phyloP scores from a whole-genome alignment of 2,888 invertebrate genomes.

The Doris montereyensis region DNA sequence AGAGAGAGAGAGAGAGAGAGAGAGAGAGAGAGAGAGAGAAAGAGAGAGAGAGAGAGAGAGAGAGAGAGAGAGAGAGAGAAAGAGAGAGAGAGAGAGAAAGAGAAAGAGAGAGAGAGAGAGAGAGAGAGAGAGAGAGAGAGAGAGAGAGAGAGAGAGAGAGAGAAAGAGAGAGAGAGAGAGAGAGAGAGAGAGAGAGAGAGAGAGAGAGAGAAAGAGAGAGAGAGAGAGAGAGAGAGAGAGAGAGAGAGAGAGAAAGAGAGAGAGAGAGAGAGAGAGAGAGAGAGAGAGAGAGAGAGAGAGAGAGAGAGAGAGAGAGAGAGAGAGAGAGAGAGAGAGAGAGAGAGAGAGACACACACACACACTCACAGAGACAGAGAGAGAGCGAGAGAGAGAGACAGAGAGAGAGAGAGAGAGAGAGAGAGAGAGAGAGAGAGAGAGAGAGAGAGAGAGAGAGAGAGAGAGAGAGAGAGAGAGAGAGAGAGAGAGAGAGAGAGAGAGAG shows the following conservation, averaged over 20 bases:
- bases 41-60: too few relatives aligned
- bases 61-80: neutral
- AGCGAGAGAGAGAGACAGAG: slow-evolving; percentile 10
- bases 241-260: neutral
- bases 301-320: neutral
- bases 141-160: neutral
- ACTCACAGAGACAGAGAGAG: neutral
- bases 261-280: slow-evolving; percentile 11
- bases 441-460: neutral
- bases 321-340: neutral
- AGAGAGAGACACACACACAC: neutral
- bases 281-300: neutral
- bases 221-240: neutral
- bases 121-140: neutral
- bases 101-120: neutral
- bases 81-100: neutral
- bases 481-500: neutral
- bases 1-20: too few relatives aligned
- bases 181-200: neutral
- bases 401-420: too few relatives aligned
- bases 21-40: too few relatives aligned
- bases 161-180: neutral
- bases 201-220: neutral
- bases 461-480: slow-evolving; percentile 2
- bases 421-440: slow-evolving; percentile 13